These are phyloP conservation scores for Tetrao urogallus DNA, from an alignment of 2,113 vertebrate species.

Conservation along the genomic window DNA sequence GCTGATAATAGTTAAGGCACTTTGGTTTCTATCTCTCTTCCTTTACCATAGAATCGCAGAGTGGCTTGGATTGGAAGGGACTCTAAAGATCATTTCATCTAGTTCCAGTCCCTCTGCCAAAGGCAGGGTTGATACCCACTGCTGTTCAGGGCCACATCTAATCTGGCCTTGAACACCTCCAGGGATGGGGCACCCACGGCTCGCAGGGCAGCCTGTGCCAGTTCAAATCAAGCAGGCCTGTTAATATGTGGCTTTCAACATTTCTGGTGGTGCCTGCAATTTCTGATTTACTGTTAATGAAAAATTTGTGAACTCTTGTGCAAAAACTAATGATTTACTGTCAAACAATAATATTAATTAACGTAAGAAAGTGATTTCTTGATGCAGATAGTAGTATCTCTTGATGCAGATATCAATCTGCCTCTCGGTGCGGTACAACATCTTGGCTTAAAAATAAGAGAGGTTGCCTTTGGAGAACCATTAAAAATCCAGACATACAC, in stretches of 20 bases:
- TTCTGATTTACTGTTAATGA: background rate
- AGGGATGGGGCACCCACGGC: background rate
- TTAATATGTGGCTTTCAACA: accelerated
- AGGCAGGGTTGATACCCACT: background rate
- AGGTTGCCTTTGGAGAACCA: background rate
- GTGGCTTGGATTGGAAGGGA: background rate
- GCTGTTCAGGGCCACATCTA: background rate
- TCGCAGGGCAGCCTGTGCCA: no score
- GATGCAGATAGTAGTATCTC: background rate
- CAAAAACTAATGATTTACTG: background rate
- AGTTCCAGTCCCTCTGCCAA: background rate
- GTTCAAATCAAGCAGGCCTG: background rate
- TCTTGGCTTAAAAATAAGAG: background rate
- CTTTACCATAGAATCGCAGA: background rate
- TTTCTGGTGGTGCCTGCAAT: background rate
- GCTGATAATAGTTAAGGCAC: background rate
- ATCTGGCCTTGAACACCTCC: background rate
- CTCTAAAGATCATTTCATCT: background rate
- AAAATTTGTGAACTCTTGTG: background rate
- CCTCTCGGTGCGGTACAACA: background rate
- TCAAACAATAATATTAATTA: background rate
- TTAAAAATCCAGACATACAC: background rate
- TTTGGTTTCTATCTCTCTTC: background rate
- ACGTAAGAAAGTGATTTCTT: background rate
- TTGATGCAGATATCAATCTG: background rate